Base-by-base conservation (phyloP, 2,113 vertebrate genomes). In the Pseudorasbora parva region DNA sequence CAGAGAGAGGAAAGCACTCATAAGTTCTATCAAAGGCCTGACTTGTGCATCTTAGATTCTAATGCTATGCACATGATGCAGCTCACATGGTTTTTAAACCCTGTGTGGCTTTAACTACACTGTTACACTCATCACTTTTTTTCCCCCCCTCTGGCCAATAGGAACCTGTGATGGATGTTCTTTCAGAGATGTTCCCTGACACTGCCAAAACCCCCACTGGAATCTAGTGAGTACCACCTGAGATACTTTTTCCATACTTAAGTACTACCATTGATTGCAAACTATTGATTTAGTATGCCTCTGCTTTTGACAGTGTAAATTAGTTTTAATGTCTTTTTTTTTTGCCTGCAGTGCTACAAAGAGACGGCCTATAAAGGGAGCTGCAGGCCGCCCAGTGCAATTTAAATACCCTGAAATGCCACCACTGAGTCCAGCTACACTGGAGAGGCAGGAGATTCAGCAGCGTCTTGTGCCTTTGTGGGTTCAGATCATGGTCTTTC, bases 341-440 rank as follows among this genome's bases (percentile, higher is more conserved):
- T 41, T 54, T 9, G 1, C 73, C n/a, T 87, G 84, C 89, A 96
- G 94, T 57, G 92, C 85, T 54, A 90, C 92, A 14, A 81, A 90
- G 45, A 94, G 93, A 68, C 92, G 90, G 79, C 74, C 91, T 0
- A 94, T 92, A 82, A 91, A 89, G 66, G 90, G 95, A 25, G 95
- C 95, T 1, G 95, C 94, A 15, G 92, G 92, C n/a, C 91, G 93
- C 59, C 95, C 94, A 0, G 82, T 95, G 27, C 89, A 91, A 78
- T 94, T 91, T 23, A 81, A 51, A 17, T 94, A 93, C 85, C 92
- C 91, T 37, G 84, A 85, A 56, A 89, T 91, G 56, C 69, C 82
- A 3, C 92, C 89, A 0, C 7, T 77, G 71, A 93, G 92, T 82
- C 91, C 93, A 47, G 33, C 49, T 1, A 91, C 88, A n/a, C 17